Evolutionary conservation across 2,113 vertebrate genomes (phyloP).

Genomic region (Glaucomys volans): DNA sequence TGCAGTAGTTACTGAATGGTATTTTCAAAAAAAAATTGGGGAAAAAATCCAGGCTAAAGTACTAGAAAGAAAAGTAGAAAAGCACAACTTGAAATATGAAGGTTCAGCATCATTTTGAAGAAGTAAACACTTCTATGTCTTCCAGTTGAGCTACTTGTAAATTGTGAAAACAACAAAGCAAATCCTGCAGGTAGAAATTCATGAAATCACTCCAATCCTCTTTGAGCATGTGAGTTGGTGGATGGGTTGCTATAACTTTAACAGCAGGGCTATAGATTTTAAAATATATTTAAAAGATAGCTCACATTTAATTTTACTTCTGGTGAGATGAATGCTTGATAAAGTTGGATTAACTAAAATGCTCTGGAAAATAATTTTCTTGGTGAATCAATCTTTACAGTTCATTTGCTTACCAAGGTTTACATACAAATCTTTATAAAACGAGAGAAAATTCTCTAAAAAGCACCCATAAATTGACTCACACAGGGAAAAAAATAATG

Average conservation of each 20-base stretch:
- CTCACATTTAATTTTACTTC: conserved; percentile 63
- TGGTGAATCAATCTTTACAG: conserved; percentile 40
- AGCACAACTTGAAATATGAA: conserved; percentile 1
- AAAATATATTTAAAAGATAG: conserved; percentile 37
- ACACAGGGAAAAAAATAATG: neutral
- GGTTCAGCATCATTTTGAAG: neutral
- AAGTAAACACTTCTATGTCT: neutral
- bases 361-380: conserved; percentile 53
- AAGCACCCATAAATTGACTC: neutral
- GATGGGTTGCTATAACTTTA: neutral
- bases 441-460: conserved; percentile 22
- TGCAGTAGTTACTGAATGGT: neutral
- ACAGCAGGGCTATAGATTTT: neutral
- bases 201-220: neutral
- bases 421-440: conserved; percentile 53
- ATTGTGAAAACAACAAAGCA: conserved; percentile 44
- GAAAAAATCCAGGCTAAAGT: neutral
- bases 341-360: conserved; percentile 52
- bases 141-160: conserved; percentile 1
- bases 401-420: conserved; percentile 47
- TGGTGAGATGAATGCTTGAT: neutral
- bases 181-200: neutral
- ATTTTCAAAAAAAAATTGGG: conserved; percentile 56
- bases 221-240: neutral
- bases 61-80: neutral